Evolutionary conservation across 2,888 invertebrate genomes (phyloP).

Genomic region (Chouioia cunea): DNA sequence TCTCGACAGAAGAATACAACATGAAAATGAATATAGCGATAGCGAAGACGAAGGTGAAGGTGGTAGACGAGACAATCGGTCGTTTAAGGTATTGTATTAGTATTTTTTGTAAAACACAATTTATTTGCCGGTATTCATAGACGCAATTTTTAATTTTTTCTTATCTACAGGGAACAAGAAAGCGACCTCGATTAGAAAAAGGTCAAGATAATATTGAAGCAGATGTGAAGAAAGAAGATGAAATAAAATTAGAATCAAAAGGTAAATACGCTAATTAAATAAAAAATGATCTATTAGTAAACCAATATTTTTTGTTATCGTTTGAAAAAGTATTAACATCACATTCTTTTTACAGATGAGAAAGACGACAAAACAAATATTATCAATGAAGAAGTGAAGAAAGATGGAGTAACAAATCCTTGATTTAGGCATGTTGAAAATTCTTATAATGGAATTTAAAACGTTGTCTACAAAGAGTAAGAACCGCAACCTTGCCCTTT

Average conservation of each 20-base stretch:
- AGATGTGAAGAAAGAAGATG: constrained; percentile 67
- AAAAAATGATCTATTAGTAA: constrained; percentile 66
- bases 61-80: constrained; percentile 72
- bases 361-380: constrained; percentile 75
- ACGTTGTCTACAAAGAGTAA: constrained; percentile 27
- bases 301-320: neutral
- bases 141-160: constrained; percentile 4
- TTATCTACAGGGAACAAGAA: constrained; percentile 66
- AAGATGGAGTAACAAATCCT: constrained; percentile 76
- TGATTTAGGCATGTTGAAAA: constrained; percentile 67
- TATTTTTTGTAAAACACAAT: neutral
- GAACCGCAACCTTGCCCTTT: constrained; percentile 26
- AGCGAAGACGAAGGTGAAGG: constrained; percentile 92
- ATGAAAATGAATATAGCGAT: constrained; percentile 94
- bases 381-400: constrained; percentile 77
- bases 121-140: neutral
- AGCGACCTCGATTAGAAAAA: constrained; percentile 65
- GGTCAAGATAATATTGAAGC: constrained; percentile 63
- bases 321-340: constrained; percentile 7
- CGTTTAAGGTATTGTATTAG: constrained; percentile 59
- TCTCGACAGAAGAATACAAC: constrained; percentile 91
- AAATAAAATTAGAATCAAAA: constrained; percentile 67
- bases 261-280: constrained; percentile 69
- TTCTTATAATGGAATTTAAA: constrained; percentile 45
- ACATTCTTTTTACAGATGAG: constrained; percentile 69